Evolutionary conservation across 2,888 invertebrate genomes (phyloP).

Genomic region (Epinotia nisella): DNA sequence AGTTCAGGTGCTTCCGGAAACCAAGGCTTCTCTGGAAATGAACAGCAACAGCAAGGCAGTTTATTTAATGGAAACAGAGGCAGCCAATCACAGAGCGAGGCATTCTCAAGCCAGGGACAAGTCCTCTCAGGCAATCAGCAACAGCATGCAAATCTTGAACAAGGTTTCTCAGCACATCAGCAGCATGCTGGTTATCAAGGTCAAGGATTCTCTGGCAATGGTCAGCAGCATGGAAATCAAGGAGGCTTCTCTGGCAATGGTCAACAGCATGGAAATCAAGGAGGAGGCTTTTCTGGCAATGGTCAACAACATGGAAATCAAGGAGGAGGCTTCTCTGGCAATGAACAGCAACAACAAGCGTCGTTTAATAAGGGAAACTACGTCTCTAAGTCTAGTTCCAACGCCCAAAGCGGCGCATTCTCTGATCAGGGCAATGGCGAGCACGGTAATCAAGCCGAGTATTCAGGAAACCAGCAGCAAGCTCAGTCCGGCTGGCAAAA

Average conservation of each 20-base stretch:
- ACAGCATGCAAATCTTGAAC: constrained; percentile 17
- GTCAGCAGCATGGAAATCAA: constrained; percentile 13
- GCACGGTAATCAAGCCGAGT: constrained; percentile 5
- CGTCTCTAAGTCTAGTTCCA: constrained; percentile 28
- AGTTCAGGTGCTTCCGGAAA: constrained; percentile 35
- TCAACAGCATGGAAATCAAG: neutral
- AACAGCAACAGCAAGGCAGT: constrained; percentile 45
- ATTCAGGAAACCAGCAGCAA: constrained; percentile 34
- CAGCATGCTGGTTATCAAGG: constrained; percentile 6
- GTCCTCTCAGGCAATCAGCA: constrained; percentile 17
- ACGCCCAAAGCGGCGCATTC: constrained; percentile 24
- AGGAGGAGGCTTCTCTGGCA: neutral
- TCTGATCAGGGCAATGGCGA: constrained; percentile 18
- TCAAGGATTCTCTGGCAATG: constrained; percentile 2
- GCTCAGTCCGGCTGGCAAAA: constrained; percentile 44
- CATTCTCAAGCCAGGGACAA: constrained; percentile 26
- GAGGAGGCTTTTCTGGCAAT: neutral
- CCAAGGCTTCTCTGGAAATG: constrained; percentile 43
- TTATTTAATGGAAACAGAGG: constrained; percentile 33
- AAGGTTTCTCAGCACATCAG: constrained; percentile 25
- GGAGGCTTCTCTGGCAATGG: constrained; percentile 11
- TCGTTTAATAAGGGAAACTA: constrained; percentile 22
- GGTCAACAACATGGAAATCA: constrained; percentile 12
- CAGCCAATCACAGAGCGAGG: constrained; percentile 26
- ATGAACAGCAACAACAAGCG: constrained; percentile 18